A percentile compares a stretch with the other conserved stretches of the same genome.
Conservation (phyloP, 2,113 vertebrate genomes). For the Pogonocichla stellata region DNA sequence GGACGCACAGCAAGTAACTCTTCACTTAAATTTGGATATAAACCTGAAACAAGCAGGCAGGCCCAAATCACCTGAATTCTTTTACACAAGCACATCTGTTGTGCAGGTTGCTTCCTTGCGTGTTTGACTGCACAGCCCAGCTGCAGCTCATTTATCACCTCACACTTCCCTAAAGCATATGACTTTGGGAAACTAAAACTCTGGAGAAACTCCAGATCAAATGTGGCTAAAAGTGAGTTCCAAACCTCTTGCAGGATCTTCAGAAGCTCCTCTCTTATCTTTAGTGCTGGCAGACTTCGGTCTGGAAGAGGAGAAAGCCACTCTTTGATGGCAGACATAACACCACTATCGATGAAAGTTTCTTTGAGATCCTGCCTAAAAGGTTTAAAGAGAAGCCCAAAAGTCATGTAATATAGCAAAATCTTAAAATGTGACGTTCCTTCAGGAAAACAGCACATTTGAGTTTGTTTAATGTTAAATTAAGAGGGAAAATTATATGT, state of each 20-base stretch:
- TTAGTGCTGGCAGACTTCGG: slow-evolving; percentile 91
- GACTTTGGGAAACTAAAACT: not conserved
- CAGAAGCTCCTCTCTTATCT: slow-evolving; percentile 92
- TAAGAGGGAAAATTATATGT: not conserved
- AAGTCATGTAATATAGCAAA: not conserved
- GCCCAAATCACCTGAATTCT: not conserved
- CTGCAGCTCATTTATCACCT: not conserved
- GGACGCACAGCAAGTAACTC: not conserved
- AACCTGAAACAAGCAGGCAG: not conserved
- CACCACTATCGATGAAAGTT: slow-evolving; percentile 98
- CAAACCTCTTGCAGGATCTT: slow-evolving; percentile 94
- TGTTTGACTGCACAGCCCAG: not conserved
- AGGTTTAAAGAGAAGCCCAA: slow-evolving; percentile 27
- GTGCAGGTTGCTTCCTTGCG: not conserved
- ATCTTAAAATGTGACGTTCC: not conserved
- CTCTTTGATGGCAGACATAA: slow-evolving; percentile 97
- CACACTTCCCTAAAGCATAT: not conserved
- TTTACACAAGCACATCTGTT: not conserved
- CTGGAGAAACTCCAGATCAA: not conserved
- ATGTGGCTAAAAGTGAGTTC: not conserved
- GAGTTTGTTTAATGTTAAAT: not conserved
- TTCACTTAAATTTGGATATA: not conserved
- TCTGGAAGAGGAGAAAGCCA: slow-evolving; percentile 98
- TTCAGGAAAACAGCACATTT: not conserved
- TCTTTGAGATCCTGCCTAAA: slow-evolving; percentile 96